Evolutionary conservation across 2,797 vertebrate genomes (phyloP), one percentile per base, ranked within the genome.

Genomic region (Anabacerthia variegaticeps): DNA sequence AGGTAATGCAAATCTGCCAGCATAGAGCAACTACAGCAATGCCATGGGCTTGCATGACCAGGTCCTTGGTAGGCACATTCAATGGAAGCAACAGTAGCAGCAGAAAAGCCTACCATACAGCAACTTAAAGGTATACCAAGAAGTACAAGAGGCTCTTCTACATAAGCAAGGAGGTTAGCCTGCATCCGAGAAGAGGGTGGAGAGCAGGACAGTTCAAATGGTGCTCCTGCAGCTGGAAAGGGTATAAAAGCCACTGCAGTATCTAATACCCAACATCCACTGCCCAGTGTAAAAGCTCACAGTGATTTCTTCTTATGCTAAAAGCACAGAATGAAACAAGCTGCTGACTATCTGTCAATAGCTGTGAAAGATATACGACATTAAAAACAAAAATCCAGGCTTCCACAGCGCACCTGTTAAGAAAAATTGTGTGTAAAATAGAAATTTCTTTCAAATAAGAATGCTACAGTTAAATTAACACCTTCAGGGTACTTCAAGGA

Each of bases 161-260:
- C 23, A 19, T 51, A 66, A 62, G 44, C 59, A 69, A 34, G 0
- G 1, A 7, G 30, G 14, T 44, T 37, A 63, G 34, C 6, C 34
- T 66, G 49, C 51, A 65, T 32, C 17, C 1, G 0, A 63, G 27
- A 65, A 63, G 14, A 3, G 8, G 2, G 11, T 21, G 37, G 54
- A 23, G n/a, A 82, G 36, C 1, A 1, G 32, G 16, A 65, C 0
- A 0, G 10, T 19, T 46, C n/a, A 69, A 61, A 56, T 7, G 18
- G 14, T 46, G 24, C 37, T 88, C n/a, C n/a, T 37, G n/a, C 28
- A 76, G 28, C 44, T 82, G 9, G 18, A 27, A 77, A 80, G 41
- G 19, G 44, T 1, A 58, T 43, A 30, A 76, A 89, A 37, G 46
- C 14, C 48, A 66, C 11, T 13, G 9, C 26, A 13, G 12, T 21